These are phyloP conservation scores for Leucophenga maculata DNA, from an alignment of 2,888 invertebrate genomes.

Conservation along the genomic window DNA sequence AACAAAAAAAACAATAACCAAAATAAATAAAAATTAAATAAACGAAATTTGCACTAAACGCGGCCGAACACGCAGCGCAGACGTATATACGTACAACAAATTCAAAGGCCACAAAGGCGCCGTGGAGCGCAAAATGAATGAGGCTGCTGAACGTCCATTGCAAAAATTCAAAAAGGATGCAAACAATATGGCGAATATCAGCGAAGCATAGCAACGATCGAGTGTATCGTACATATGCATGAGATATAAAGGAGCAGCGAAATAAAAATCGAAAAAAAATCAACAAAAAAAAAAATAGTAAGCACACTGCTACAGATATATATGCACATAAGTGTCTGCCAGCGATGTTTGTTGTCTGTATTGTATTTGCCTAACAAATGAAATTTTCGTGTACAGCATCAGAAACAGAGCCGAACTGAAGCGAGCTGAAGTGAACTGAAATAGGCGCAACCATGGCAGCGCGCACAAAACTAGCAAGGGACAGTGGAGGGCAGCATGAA, in stretches of 20 bases:
- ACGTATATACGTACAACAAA: no score
- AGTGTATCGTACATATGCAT: not conserved
- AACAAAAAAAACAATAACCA: not conserved
- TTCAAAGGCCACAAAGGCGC: no score
- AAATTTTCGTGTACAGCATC: slow-evolving; percentile 56
- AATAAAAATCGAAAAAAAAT: not conserved
- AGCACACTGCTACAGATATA: not conserved
- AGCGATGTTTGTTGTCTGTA: slow-evolving; percentile 40
- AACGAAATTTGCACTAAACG: slow-evolving; percentile 2
- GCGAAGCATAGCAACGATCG: not conserved
- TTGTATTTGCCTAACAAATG: slow-evolving; percentile 61
- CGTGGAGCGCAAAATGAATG: no score
- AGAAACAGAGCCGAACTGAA: slow-evolving; percentile 1
- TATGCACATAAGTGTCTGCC: not conserved
- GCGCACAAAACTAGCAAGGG: no score
- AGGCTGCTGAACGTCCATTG: not conserved
- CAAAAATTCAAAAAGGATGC: not conserved
- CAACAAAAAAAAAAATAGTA: not conserved
- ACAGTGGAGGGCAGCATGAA: not conserved
- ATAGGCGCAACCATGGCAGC: slow-evolving; percentile 10
- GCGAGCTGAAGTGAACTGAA: not conserved
- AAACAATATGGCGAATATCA: not conserved
- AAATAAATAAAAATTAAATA: not conserved
- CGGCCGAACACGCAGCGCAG: no score
- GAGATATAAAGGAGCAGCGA: not conserved